Percentiles rank a stretch among this genome's conserved stretches.
Evolutionary conservation across 1,140 invertebrate genomes (phyloP).

Genomic region (Heliconius nattereri): DNA sequence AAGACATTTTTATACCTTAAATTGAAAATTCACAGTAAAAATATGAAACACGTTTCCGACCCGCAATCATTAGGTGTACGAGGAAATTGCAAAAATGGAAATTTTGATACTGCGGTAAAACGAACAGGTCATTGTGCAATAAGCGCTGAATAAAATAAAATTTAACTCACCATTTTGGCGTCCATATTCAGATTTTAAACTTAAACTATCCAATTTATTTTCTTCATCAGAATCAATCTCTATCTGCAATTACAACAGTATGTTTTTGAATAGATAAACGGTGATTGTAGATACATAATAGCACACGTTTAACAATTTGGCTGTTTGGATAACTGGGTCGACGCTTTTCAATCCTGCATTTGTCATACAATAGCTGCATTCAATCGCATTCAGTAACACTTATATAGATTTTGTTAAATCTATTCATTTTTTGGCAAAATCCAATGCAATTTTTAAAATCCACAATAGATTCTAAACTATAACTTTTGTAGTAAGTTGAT

Average conservation of each 20-base stretch:
- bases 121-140: not conserved
- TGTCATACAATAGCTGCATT: slow-evolving; percentile 58
- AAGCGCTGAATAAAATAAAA: not conserved
- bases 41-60: slow-evolving; percentile 5
- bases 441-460: slow-evolving; percentile 51
- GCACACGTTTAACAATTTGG: slow-evolving; percentile 48
- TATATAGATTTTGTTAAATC: slow-evolving; percentile 63
- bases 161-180: slow-evolving; percentile 34
- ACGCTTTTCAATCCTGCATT: slow-evolving; percentile 56
- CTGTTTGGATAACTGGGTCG: slow-evolving; percentile 60
- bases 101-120: not conserved
- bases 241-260: slow-evolving; percentile 38
- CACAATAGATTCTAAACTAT: slow-evolving; percentile 38
- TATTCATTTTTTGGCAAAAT: slow-evolving; percentile 60
- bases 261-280: slow-evolving; percentile 38
- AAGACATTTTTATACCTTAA: slow-evolving; percentile 50
- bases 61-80: slow-evolving; percentile 15
- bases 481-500: slow-evolving; percentile 29
- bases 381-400: slow-evolving; percentile 53
- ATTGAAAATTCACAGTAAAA: slow-evolving; percentile 38
- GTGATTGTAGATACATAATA: slow-evolving; percentile 54
- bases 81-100: slow-evolving; percentile 25
- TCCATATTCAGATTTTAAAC: slow-evolving; percentile 27
- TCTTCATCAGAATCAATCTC: slow-evolving; percentile 44
- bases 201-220: slow-evolving; percentile 30